Conservation (phyloP, 2,888 invertebrate genomes). For the Lepas anatifera region DNA sequence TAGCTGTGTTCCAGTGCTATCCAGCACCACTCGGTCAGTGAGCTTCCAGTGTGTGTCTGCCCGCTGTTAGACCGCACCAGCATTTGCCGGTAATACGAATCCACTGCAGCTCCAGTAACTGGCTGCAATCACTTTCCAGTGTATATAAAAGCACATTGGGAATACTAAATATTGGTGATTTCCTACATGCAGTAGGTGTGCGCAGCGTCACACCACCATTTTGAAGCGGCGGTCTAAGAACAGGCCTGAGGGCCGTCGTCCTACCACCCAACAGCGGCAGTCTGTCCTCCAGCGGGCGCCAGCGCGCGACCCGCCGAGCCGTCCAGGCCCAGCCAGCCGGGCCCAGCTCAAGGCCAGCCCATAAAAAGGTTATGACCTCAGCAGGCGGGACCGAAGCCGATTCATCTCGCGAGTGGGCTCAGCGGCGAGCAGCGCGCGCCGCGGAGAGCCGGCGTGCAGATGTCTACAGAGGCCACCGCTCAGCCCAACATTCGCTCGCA, state of each 20-base stretch:
- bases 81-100: neutral
- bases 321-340: neutral
- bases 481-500: too few species aligned
- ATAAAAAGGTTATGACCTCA: constrained; percentile 8
- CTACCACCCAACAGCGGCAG: neutral
- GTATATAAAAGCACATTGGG: too few species aligned
- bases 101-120: neutral
- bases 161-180: too few species aligned
- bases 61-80: neutral
- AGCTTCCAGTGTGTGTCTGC: neutral
- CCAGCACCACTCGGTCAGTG: too few species aligned
- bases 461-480: too few species aligned
- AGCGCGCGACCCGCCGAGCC: too few species aligned
- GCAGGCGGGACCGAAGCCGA: neutral
- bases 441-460: too few species aligned
- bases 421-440: neutral
- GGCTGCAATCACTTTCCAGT: too few species aligned
- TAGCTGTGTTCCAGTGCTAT: neutral
- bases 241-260: neutral
- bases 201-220: too few species aligned
- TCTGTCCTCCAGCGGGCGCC: neutral
- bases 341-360: neutral
- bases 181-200: too few species aligned
- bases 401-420: neutral
- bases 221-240: neutral